Conservation (phyloP, 2,888 invertebrate species). For the Lymantria monacha region DNA sequence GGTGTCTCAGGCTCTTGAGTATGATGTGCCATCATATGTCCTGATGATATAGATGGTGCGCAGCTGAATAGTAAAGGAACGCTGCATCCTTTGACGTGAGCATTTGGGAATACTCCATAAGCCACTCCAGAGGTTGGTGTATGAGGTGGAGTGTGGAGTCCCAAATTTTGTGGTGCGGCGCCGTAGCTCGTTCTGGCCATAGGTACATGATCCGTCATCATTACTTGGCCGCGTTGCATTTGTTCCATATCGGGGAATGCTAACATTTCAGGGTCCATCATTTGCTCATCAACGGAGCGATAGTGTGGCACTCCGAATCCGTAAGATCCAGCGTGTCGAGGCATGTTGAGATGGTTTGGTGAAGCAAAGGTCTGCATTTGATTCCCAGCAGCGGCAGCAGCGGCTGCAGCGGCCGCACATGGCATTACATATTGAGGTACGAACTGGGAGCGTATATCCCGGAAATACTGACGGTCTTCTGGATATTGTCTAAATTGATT, state of each 20-base stretch:
- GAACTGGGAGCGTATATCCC: slow-evolving; percentile 46
- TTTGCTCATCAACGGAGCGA: slow-evolving; percentile 40
- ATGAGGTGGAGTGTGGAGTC: slow-evolving; percentile 15
- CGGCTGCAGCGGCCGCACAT: slow-evolving; percentile 49
- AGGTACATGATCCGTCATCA: slow-evolving; percentile 44
- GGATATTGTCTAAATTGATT: slow-evolving; percentile 20
- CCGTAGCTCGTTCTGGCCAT: slow-evolving; percentile 49
- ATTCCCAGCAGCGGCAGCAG: not conserved
- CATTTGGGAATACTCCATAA: slow-evolving; percentile 62
- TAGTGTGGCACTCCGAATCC: slow-evolving; percentile 47
- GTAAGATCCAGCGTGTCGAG: slow-evolving; percentile 33
- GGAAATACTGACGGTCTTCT: slow-evolving; percentile 29
- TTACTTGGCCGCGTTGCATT: slow-evolving; percentile 9
- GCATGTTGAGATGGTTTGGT: slow-evolving; percentile 26
- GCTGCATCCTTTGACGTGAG: slow-evolving; percentile 55
- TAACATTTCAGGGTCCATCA: slow-evolving; percentile 48
- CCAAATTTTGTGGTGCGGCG: slow-evolving; percentile 9
- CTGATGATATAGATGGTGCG: slow-evolving; percentile 60
- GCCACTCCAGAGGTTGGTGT: slow-evolving; percentile 40
- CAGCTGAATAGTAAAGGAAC: slow-evolving; percentile 69
- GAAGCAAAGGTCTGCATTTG: slow-evolving; percentile 15
- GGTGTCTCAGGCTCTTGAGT: slow-evolving; percentile 25
- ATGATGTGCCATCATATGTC: slow-evolving; percentile 46
- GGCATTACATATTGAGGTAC: slow-evolving; percentile 42
- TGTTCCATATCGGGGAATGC: slow-evolving; percentile 58